Evolutionary conservation across 2,888 invertebrate species (phyloP), one percentile per base, ranked within the genome.

Genomic region (Eristalinus sepulchralis): DNA sequence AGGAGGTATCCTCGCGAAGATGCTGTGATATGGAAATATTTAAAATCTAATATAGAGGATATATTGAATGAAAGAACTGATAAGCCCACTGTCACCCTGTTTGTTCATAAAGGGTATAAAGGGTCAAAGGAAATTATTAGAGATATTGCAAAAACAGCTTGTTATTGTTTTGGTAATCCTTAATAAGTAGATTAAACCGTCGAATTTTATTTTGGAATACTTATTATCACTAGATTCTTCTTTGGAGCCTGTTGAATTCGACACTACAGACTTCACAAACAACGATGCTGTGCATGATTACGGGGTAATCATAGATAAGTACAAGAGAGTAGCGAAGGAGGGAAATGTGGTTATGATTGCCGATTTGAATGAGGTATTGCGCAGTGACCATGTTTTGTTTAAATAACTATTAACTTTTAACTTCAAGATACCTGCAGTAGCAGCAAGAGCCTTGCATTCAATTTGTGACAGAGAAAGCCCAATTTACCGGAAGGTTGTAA

Each of bases 401-500:
- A 17, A 6, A 47, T 2, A 47, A 17, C 4, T 47, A 17, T 6
- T 17, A 17, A 47, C 8, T n/a, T 6, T 6, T 8, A 17, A 8
- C 17, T 8, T 17, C 17, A 47, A 92, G 92, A 90, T 92, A 66
- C 90, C 92, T 1, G 88, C 90, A 0, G 81, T 88, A 66, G 88
- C 90, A 2, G 92, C 92, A 1, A 93, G 92, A 88, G 94, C 94
- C 2, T 93, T 95, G 88, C 95, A 95, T 88, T 91, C 92, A 76
- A 93, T 95, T 88, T 95, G 95, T 88, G 95, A 95, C 88, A 93
- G 93, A 33, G 86, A 92, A 60, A 93, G 91, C 75, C 94, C 95
- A 10, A 89, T 93, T 22, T 91, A 92, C 0, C 83, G 89, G 22
- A 90, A 91, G 77, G 92, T 92, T 6, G 90, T 94, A 22, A 94